Evolutionary conservation across 2,797 vertebrate genomes (phyloP), one percentile per base, ranked within the genome.

Genomic region (Crocodylus rhombifer): DNA sequence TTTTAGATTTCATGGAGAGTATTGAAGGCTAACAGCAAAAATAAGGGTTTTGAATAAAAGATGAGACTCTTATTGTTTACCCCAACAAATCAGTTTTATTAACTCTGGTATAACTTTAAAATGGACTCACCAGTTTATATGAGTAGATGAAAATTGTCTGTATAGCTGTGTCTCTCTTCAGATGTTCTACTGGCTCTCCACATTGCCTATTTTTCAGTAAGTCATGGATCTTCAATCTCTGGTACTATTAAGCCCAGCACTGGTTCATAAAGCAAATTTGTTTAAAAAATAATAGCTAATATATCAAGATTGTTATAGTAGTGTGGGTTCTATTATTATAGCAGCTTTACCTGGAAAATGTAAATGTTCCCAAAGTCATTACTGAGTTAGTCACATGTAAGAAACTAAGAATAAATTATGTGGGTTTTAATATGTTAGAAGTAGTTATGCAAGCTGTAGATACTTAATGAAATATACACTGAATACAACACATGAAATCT

Each of bases 21-120:
- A 12, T 67, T 16, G 33, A 67, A 18, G 17, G 30, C 21, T 20
- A 30, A 67, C 30, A 33, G 65, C 42, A 51, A 51, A 42, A 51
- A 11, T 51, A 51, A 51, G 42, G 42, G 9, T 10, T 51, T 10
- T 51, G 42, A 51, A 51, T 51, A 51, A 51, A 51, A 51, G 42
- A 51, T 51, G 9, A 51, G 42, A 51, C 42, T 42, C 42, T 51
- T 51, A 51, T 51, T 51, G 42, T 51, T 51, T 51, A 51, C 42
- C 42, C 42, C 42, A 9, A 51, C 42, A 51, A 51, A 51, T 30
- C 17, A 21, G 15, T 33, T 60, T 58, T 33, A 56, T 13, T 80
- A 91, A 86, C 84, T 91, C 80, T 67, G 80, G 93, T 96, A 84
- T 67, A 74, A 85, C 91, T 94, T 88, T 91, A 88, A 92, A 96